Base-by-base conservation (phyloP, 2,113 vertebrate species). In the Pyxicephalus adspersus region DNA sequence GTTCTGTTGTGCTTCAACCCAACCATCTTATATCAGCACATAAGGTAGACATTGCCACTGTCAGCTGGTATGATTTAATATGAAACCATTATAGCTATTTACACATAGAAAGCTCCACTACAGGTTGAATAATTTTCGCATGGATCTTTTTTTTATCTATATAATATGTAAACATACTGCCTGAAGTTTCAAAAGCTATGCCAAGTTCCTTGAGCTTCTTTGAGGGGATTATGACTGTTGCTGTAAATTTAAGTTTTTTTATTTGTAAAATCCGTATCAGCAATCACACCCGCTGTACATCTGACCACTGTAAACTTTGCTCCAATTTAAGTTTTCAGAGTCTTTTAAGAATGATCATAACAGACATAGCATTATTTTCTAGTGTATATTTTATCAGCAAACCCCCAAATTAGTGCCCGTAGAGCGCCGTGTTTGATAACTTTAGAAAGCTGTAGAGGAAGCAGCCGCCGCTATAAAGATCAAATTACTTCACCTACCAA, bases 281-380 rank as follows among this genome's bases (percentile, higher is more conserved):
- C 22, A 63, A 38, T 87, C 86, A 34, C 75, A 45, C 76, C 79
- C 4, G 57, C 77, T 0, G 0, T 78, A 52, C 74, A 61, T 78
- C 84, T 88, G 85, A 87, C 83, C 83, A 75, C 60, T 23, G 58
- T 66, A 79, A 88, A 87, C 64, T 83, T 86, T 70, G 38, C 19
- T 84, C 85, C 85, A 84, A 7, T 61, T 84, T 86, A 79, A 9
- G 50, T 20, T 83, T 72, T 64, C 61, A 61, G 26, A 81, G 72
- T 13, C 73, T 85, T 84, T 85, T 77, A 58, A 87, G 85, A 87
- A 84, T 80, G 76, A 84, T 83, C 80, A 79, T 84, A 77, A 81
- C 76, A 84, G 64, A 84, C 82, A 83, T 75, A 84, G 28, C 52
- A 83, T 79, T 26, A 83, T 80, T 84, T 23, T 28, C 81, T 77